Evolutionary conservation across 2,113 vertebrate species (phyloP), one percentile per base, ranked within the genome.

Genomic region (Microtus pennsylvanicus): DNA sequence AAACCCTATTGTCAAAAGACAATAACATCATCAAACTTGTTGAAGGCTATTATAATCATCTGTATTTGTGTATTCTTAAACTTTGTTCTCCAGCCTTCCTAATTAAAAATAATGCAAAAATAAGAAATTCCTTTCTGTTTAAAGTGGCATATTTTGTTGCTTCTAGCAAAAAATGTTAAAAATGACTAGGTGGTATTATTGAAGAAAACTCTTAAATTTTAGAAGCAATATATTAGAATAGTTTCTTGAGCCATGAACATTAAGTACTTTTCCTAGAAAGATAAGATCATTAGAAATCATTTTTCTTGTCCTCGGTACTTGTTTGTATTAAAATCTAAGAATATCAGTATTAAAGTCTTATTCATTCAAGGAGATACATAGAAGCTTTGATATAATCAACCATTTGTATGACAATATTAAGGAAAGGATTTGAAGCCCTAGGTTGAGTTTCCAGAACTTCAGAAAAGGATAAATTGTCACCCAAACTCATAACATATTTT

Each of bases 21-120:
- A 87, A 5, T 47, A 52, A 33, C 19, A 22, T 74, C 7, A 30
- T 17, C 9, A 47, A n/a, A 35, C 5, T 3, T 14, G n/a, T 33
- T n/a, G 26, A 26, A 19, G n/a, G 70, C 45, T 30, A 67, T 33
- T 50, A 50, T 28, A n/a, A 13, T 89, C n/a, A 65, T 45, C 55
- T 30, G 5, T 26, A 26, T 72, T 75, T 81, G 10, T 77, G 82
- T 70, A 3, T 5, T 80, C 70, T 89, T 77, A 55, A 87, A 22
- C 0, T 16, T 93, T 14, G 17, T 45, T 87, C 45, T 94, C 45
- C 47, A 95, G 42, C 4, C 19, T 74, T 87, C 4, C 76, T 90
- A 72, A 90, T 88, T 42, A 70, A 77, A 89, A 95, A 63, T 75
- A 30, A 65, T 88, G 58, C 7, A 77, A 94, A 45, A 30, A 45